Evolutionary conservation across 2,797 vertebrate species (phyloP).

Genomic region (Poeciliopsis paucimaculata): DNA sequence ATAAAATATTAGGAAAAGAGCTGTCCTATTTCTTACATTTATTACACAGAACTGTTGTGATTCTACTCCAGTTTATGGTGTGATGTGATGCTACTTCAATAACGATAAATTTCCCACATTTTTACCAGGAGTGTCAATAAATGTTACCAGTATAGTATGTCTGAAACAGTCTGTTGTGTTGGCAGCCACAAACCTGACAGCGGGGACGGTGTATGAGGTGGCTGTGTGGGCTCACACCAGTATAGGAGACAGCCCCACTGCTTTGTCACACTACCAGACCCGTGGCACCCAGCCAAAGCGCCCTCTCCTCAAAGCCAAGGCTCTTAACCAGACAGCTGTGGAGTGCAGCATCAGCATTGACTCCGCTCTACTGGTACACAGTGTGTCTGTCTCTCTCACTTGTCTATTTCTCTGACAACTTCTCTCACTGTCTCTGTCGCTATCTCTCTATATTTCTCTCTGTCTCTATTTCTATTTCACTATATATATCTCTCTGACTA

Average conservation of each 20-base stretch:
- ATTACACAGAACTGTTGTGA: neutral
- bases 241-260: slow-evolving; percentile 91
- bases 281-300: slow-evolving; percentile 80
- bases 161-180: neutral
- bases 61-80: neutral
- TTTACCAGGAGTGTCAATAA: neutral
- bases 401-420: too few relatives aligned
- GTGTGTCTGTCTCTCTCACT: neutral
- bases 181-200: slow-evolving; percentile 89
- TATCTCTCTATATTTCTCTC: too few relatives aligned
- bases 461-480: too few relatives aligned
- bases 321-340: slow-evolving; percentile 93
- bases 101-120: neutral
- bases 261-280: slow-evolving; percentile 86
- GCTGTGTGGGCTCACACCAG: slow-evolving; percentile 92
- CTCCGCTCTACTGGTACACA: slow-evolving; percentile 80
- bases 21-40: neutral
- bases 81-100: neutral
- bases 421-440: too few relatives aligned
- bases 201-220: slow-evolving; percentile 91
- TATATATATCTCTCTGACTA: too few relatives aligned
- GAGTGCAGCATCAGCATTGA: slow-evolving; percentile 85
- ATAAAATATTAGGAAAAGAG: neutral
- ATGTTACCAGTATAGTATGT: neutral
- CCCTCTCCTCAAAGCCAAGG: slow-evolving; percentile 89